Base-by-base conservation (phyloP, 2,888 invertebrate species). In the Thecophora atra region DNA sequence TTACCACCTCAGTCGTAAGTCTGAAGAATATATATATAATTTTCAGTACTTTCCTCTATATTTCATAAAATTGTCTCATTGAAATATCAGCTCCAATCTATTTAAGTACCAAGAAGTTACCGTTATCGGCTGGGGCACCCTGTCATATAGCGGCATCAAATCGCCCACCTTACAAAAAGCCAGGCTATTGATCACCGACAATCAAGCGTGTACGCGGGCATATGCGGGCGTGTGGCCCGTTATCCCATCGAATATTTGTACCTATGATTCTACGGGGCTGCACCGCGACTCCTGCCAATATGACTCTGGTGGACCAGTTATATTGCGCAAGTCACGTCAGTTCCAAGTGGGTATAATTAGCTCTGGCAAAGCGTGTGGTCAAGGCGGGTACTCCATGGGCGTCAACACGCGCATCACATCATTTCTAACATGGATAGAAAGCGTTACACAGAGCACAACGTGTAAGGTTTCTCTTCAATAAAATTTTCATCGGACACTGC, bases 281-380 rank as follows among this genome's bases (percentile, higher is more conserved):
- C 82, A 82, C 0, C 81, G 81, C 68, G 90, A 90, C 76, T 81
- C 89, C 0, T 90, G 90, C 72, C 88, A 84, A 71, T 80, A 81
- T 73, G 88, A 89, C 76, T 88, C 89, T 0, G 90, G 90, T 0
- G 90, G 90, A 0, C 90, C 90, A 0, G 79, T 89, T 5, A 76
- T 89, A 1, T 30, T 76, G 4, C 88, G 88, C 82, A 82, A 85
- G 74, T 71, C 74, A 72, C 83, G 88, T 69, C 76, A 87, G 67
- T 86, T 86, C 54, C 76, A 88, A 1, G 70, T 89, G 1, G 91
- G 90, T 8, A 78, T 90, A 17, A 88, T 91, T 66, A 89, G 89
- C 62, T 87, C 80, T 76, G 91, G 91, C 19, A 75, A 79, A 0
- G 83, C 78, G 19, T 91, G 91, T 80, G 90, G 87, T 0, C 76